Base-by-base conservation (phyloP, 2,113 vertebrate species). In the Neomonachus schauinslandi region DNA sequence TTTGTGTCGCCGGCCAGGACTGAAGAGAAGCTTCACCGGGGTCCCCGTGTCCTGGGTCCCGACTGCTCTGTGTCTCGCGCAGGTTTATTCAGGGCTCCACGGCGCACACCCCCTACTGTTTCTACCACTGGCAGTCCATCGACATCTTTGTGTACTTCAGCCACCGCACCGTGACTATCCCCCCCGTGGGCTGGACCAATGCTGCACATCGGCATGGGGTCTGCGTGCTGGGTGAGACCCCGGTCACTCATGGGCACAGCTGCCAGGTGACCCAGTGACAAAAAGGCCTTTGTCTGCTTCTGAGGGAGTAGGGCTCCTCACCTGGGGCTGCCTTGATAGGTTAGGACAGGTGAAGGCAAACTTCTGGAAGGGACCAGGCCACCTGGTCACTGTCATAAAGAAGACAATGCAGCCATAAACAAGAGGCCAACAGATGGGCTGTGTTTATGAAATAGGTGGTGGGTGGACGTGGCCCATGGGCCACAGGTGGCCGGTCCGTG, bases 61-160 rank as follows among this genome's bases (percentile, higher is more conserved):
- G 18, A 94, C 83, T 11, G 42, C 5, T 8, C 26, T 14, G 4
- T 67, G 36, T 65, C 55, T 12, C 3, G 0, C 31, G 11, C 67
- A 99, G 99, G 98, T 99, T 99, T 96, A 98, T 99, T 51, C 99
- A 99, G 98, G 99, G 99, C 33, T 98, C 99, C 0, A 96, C 96
- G 2, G 94, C 96, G 0, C 98, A 98, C 80, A 85, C 96, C 0
- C 99, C 99, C 0, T 99, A 99, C 0, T 98, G 99, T n/a, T 99
- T 99, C 98, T 99, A 99, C 98, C 99, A 99, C 98, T 99, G 99
- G 99, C 98, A 99, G 28, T 98, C 99, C 98, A 99, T 99, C 0
- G 99, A 99, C 98, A 98, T 99, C 98, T 99, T 99, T 0, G 99
- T 99, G 71, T 99, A 99, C 99, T 99, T 99, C 98, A 99, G 99